phyloP scores from a whole-genome alignment of 2,888 invertebrate species.

The Pyrgus malvae region DNA sequence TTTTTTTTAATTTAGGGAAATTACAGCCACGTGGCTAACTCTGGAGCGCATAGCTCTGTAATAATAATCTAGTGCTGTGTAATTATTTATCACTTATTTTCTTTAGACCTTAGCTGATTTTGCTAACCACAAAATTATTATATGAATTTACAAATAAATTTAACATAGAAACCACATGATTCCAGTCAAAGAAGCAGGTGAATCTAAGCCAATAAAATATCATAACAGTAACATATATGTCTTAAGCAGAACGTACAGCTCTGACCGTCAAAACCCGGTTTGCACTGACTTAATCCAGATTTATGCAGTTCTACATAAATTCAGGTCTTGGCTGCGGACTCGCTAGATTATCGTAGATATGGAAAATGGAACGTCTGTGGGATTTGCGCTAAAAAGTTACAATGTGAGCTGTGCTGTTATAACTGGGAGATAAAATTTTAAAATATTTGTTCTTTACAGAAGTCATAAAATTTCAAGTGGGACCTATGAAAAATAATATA shows the following conservation, averaged over 20 bases:
- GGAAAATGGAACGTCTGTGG: conserved; percentile 10
- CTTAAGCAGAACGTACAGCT: conserved; percentile 7
- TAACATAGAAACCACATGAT: neutral
- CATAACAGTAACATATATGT: neutral
- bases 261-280: conserved; percentile 35
- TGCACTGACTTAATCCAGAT: conserved; percentile 55
- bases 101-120: too few species aligned
- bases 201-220: neutral
- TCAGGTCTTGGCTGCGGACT: conserved; percentile 29
- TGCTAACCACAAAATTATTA: too few species aligned
- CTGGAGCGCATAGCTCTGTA: too few species aligned
- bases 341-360: conserved; percentile 35
- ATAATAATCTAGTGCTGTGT: too few species aligned
- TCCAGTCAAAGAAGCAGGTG: neutral
- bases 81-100: too few species aligned
- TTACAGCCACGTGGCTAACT: too few species aligned
- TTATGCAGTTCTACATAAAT: conserved; percentile 47
- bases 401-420: conserved; percentile 9
- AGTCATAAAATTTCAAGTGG: too few species aligned
- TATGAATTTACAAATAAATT: too few species aligned
- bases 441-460: too few species aligned
- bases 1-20: too few species aligned
- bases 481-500: too few species aligned
- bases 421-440: too few species aligned
- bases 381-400: neutral